Base-by-base conservation (phyloP, 1,140 invertebrate species). In the Marisa cornuarietis region DNA sequence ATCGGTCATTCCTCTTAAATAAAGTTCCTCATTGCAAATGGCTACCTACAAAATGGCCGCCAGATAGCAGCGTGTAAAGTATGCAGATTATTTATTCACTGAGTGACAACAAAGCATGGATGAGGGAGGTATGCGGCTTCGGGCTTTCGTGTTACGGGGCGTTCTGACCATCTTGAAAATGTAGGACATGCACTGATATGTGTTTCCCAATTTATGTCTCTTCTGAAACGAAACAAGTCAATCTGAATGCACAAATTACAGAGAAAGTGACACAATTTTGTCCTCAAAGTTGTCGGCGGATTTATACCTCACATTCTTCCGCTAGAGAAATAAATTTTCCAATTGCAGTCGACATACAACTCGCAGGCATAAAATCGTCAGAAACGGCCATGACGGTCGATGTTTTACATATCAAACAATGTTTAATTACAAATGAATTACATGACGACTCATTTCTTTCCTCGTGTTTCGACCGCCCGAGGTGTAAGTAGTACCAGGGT, bases 1-100 rank as follows among this genome's bases (percentile, higher is more conserved):
- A 69, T 81, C 66, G 78, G 81, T 81, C 65, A 83, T 79, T 76
- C 72, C 54, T 77, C 76, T 69, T 80, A 81, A 75, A 78, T 76
- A 81, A 80, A 81, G 77, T 81, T 83, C 82, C 78, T 78, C 52
- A 83, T 83, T 84, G 82, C 81, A 84, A 86, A 85, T 84, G 84
- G 81, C 80, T 82, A 80, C 83, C 81, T 83, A 71, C 82, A 87
- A 86, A 85, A 85, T 85, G 86, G 83, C 86, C 83, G 83, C 86
- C 82, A 85, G 72, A 83, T 68, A 81, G 80, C 82, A 85, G 84
- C 84, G 83, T 86, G 86, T 84, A 84, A 85, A 85, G 79, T 85
- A 85, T 84, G 84, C 84, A 83, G 82, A 84, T 86, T 84, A 81
- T 81, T 84, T 82, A 81, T 82, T 81, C 77, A 73, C 76, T 71